Percentiles rank a stretch among this genome's conserved stretches.
phyloP scores from a whole-genome alignment of 2,888 invertebrate species.

The Cylloceria caligata region DNA sequence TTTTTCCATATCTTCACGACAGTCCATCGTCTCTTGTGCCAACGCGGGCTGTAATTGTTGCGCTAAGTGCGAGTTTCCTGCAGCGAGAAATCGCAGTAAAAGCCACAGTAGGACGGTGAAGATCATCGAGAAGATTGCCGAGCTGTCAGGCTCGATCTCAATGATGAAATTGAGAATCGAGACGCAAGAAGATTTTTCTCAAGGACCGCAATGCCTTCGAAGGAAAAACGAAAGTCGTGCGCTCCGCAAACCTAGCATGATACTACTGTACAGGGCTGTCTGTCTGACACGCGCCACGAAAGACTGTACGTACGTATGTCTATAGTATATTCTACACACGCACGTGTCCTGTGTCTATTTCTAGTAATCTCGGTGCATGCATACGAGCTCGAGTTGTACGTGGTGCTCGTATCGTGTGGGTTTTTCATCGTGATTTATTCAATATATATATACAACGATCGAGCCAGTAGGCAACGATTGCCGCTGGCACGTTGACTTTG shows the following conservation, averaged over 20 bases:
- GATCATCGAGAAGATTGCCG: slow-evolving; percentile 62
- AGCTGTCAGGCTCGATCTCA: slow-evolving; percentile 71
- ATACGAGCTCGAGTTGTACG: slow-evolving; percentile 29
- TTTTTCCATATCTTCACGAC: slow-evolving; percentile 46
- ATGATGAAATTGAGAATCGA: slow-evolving; percentile 82
- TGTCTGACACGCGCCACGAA: slow-evolving; percentile 60
- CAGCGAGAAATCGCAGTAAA: background rate
- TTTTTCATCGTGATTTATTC: slow-evolving; percentile 22
- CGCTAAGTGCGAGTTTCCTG: slow-evolving; percentile 39
- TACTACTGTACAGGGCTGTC: slow-evolving; percentile 6
- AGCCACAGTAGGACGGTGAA: slow-evolving; percentile 13
- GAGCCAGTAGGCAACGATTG: slow-evolving; percentile 28
- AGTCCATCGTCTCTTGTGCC: background rate
- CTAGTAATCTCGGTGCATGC: slow-evolving; percentile 53
- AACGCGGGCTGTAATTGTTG: slow-evolving; percentile 16
- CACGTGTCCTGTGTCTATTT: slow-evolving; percentile 66
- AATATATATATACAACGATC: slow-evolving; percentile 2
- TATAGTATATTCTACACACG: slow-evolving; percentile 63
- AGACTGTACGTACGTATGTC: slow-evolving; percentile 37
- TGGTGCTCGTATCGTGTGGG: slow-evolving; percentile 13
- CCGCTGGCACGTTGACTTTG: slow-evolving; percentile 54
- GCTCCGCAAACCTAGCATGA: background rate
- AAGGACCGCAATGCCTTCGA: slow-evolving; percentile 79
- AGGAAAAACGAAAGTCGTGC: slow-evolving; percentile 83
- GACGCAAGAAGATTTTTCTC: slow-evolving; percentile 81